Evolutionary conservation across 2,113 vertebrate species (phyloP), one percentile per base, ranked within the genome.

Genomic region (Neolamprologus ventralis): DNA sequence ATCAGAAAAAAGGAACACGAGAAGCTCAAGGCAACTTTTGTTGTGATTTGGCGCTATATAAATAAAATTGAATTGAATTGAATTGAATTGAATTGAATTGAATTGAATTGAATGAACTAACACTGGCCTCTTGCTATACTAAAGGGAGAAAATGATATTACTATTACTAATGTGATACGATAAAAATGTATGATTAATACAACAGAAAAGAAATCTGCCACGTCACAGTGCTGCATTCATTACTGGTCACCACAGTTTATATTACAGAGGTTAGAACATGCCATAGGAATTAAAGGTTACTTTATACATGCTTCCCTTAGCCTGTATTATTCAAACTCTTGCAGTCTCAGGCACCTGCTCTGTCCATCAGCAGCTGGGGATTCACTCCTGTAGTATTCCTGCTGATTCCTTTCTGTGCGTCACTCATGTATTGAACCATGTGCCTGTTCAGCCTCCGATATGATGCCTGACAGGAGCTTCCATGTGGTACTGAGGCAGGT

Each of bases 311-410:
- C 21, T 13, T 55, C 54, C 21, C 11, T 55, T 55, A 26, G 54
- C 54, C 54, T 26, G 54, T 26, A 0, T 55, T 55, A 55, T 26
- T 55, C 21, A 55, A 55, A 55, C 54, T 55, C 21, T 55, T 55
- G 7, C 54, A 55, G 21, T 55, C 21, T 55, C 54, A 55, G 54
- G 54, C 2, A 0, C 21, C 54, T 55, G 54, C 54, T 55, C 21
- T 26, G 12, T 26, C 54, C 0, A 7, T 2, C 53, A 55, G 21
- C 0, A 23, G 7, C 54, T 55, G 12, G 54, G 54, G 2, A 26
- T 55, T 55, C 54, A 26, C 54, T 55, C 2, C 11, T 55, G 6
- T 55, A 55, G 7, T 55, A 55, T 55, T 55, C 54, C 54, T 55
- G 4, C 54, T 55, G 53, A 55, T 55, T 55, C 53, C 21, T 55